phyloP scores from a whole-genome alignment of 2,797 vertebrate species.

The Gallinago nigripennis region DNA sequence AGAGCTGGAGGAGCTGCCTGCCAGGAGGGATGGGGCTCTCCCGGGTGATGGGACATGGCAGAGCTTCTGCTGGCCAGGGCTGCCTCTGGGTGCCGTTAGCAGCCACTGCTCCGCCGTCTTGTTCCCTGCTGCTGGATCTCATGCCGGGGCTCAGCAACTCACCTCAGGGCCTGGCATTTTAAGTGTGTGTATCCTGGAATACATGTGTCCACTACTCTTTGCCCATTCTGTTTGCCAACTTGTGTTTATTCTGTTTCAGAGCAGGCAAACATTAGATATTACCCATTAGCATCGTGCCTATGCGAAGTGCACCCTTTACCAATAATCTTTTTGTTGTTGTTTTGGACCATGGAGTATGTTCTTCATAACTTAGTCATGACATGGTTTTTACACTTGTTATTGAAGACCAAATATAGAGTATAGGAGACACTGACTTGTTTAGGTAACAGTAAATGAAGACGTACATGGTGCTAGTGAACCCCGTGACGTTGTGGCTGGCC shows the following conservation, averaged over 20 bases:
- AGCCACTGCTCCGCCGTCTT: accelerated
- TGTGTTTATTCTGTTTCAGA: not conserved
- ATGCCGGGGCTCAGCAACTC: not conserved
- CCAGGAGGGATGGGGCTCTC: not conserved
- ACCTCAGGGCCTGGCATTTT: not conserved
- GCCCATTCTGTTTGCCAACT: not conserved
- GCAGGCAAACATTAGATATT: not conserved
- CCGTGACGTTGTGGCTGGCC: not conserved
- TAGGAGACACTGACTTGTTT: not conserved
- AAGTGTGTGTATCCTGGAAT: not conserved
- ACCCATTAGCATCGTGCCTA: not conserved
- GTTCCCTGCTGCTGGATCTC: not conserved
- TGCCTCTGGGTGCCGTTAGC: not conserved
- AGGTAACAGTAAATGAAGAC: not conserved
- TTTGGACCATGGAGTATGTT: not conserved
- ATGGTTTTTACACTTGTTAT: not conserved
- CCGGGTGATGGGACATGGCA: accelerated
- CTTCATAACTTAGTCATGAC: not conserved
- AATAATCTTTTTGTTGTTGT: not conserved
- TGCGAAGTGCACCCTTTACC: not conserved
- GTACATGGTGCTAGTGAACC: not conserved
- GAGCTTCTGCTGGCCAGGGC: not conserved
- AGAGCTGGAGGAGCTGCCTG: not conserved
- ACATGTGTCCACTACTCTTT: not conserved
- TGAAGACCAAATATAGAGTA: not conserved